Conservation (phyloP, 2,113 vertebrate genomes). For the Castor canadensis region DNA sequence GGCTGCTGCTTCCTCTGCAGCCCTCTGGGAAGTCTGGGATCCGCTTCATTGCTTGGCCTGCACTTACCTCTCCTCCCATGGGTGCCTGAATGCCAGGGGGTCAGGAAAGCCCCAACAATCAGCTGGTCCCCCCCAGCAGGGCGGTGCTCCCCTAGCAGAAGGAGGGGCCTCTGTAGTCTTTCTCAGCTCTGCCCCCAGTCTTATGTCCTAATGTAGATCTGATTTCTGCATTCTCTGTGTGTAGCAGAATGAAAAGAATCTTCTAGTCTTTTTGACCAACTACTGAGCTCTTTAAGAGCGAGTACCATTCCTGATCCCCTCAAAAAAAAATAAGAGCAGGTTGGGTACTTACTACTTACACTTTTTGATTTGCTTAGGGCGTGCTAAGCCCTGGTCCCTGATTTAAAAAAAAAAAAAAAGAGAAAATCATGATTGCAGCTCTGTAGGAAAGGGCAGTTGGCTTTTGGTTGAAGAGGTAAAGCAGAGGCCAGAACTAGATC, state of each 20-base stretch:
- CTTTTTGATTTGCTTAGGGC: too few relatives aligned
- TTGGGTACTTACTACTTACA: not conserved
- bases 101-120: not conserved
- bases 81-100: not conserved
- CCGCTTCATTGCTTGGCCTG: not conserved
- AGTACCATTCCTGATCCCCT: not conserved
- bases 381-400: not conserved
- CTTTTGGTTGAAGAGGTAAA: not conserved
- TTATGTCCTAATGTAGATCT: not conserved
- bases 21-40: not conserved
- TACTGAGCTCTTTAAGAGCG: not conserved
- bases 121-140: too few relatives aligned
- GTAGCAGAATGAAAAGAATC: not conserved
- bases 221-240: not conserved
- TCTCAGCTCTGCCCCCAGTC: not conserved
- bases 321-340: not conserved
- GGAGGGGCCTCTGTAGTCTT: not conserved
- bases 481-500: too few relatives aligned
- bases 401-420: not conserved
- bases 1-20: not conserved
- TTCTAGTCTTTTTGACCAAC: not conserved
- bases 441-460: not conserved
- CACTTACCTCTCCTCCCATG: not conserved
- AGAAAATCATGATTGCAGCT: not conserved
- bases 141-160: too few relatives aligned